Evolutionary conservation across 2,797 vertebrate species (phyloP), one percentile per base, ranked within the genome.

Genomic region (Arctocebus calabarensis): DNA sequence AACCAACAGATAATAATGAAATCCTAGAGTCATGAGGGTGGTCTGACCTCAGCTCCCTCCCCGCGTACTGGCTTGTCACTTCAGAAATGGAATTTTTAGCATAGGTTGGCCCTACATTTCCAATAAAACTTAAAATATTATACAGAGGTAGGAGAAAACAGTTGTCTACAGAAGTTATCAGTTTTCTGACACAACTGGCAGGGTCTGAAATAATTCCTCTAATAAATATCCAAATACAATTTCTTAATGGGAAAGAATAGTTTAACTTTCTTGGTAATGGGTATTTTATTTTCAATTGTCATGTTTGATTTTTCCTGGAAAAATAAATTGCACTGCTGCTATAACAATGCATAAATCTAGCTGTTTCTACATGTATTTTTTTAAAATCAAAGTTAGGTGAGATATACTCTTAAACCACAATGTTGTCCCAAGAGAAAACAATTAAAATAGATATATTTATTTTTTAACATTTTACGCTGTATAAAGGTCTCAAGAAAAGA

Each of bases 111-210:
- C 75, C 62, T 62, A n/a, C 9, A 32, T 74, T 40, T 68, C 57
- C 83, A 86, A 86, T 20, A 78, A 78, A 86, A 95, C 43, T 68
- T 68, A 86, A 86, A 73, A 66, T 23, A 74, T 55, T 48, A 78
- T 4, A 91, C 45, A 71, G 34, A 91, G 25, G 17, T 34, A 11
- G 82, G 3, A 74, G 17, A 74, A 86, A 71, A 77, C 0, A 5
- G 57, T 45, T 68, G 37, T 62, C 48, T 66, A 55, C 27, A 43
- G 7, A 75, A 75, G 16, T n/a, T n/a, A 55, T n/a, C 29, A 20
- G 45, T 77, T 82, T 94, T 88, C 84, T 73, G 16, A 75, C 32
- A 88, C 43, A 93, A 79, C 0, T 37, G 34, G 23, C 8, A 84
- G 20, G 7, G n/a, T 62, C 11, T 83, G 29, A 34, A 77, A n/a